A percentile compares a stretch with the other conserved stretches of the same genome.
phyloP scores from a whole-genome alignment of 2,113 vertebrate species.

The Axis porcinus region DNA sequence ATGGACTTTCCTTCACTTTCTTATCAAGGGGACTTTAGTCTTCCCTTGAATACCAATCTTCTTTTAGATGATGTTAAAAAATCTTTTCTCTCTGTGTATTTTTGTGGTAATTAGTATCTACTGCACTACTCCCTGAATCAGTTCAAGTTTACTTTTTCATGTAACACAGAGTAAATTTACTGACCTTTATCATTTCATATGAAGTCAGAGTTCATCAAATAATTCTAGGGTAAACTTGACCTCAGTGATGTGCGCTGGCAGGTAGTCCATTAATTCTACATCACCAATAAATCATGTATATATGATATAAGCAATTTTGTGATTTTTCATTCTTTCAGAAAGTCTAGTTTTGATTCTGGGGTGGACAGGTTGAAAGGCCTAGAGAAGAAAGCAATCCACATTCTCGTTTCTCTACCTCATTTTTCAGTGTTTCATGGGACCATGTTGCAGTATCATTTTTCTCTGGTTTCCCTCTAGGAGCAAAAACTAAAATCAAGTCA shows the following conservation, averaged over 20 bases:
- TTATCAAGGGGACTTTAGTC: background rate
- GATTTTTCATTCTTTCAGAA: conserved; percentile 32
- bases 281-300: background rate
- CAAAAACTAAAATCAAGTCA: conserved; percentile 48
- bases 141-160: background rate
- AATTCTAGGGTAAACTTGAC: background rate
- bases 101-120: background rate
- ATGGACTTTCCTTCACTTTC: conserved; percentile 2
- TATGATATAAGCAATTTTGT: background rate
- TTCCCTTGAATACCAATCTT: background rate
- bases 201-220: conserved; percentile 4
- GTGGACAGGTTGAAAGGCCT: background rate
- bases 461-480: background rate
- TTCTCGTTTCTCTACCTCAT: background rate
- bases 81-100: background rate
- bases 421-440: background rate
- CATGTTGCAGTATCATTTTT: conserved; percentile 25
- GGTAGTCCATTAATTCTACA: conserved; percentile 8
- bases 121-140: background rate
- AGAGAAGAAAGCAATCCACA: conserved; percentile 14
- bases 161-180: background rate
- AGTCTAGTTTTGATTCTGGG: background rate
- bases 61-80: background rate
- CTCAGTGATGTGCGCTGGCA: background rate
- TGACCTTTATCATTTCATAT: conserved; percentile 12